A percentile compares a stretch with the other conserved stretches of the same genome.
These are phyloP conservation scores for Drosophila helvetica DNA, from an alignment of 2,888 invertebrate genomes.

Conservation along the genomic window DNA sequence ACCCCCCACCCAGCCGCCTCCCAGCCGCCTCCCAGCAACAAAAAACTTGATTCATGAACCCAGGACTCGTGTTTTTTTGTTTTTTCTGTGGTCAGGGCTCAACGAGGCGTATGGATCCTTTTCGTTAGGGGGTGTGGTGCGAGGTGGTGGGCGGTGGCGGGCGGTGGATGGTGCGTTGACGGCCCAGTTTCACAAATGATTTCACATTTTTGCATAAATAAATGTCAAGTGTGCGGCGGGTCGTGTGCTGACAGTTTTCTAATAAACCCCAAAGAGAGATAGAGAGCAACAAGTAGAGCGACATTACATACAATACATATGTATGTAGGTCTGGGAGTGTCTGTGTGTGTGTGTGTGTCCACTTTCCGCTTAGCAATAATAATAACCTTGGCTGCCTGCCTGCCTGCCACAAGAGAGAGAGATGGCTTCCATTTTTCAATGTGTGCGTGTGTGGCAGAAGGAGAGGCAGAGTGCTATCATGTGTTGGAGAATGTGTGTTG, in stretches of 20 bases:
- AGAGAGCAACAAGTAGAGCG: slow-evolving; percentile 65
- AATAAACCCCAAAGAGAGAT: slow-evolving; percentile 63
- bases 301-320: slow-evolving; percentile 6
- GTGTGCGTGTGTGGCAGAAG: slow-evolving; percentile 31
- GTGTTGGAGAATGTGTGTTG: slow-evolving; percentile 2
- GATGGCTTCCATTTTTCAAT: slow-evolving; percentile 67
- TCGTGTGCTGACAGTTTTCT: slow-evolving; percentile 74
- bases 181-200: slow-evolving; percentile 77
- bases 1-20: too few relatives aligned
- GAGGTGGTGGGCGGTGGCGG: slow-evolving; percentile 5
- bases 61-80: slow-evolving; percentile 39
- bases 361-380: slow-evolving; percentile 73
- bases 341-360: slow-evolving; percentile 46
- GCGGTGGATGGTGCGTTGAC: slow-evolving; percentile 46
- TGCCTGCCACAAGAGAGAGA: slow-evolving; percentile 10
- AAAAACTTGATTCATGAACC: slow-evolving; percentile 65
- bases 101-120: slow-evolving; percentile 54
- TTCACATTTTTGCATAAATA: slow-evolving; percentile 80
- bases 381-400: slow-evolving; percentile 73
- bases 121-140: slow-evolving; percentile 22
- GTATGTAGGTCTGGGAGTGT: slow-evolving; percentile 4
- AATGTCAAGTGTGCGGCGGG: slow-evolving; percentile 78
- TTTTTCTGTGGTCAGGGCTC: slow-evolving; percentile 42
- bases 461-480: not conserved
- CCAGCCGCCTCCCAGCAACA: not conserved